These are phyloP conservation scores for Apamea crenata DNA, from an alignment of 2,888 invertebrate genomes.

Conservation along the genomic window DNA sequence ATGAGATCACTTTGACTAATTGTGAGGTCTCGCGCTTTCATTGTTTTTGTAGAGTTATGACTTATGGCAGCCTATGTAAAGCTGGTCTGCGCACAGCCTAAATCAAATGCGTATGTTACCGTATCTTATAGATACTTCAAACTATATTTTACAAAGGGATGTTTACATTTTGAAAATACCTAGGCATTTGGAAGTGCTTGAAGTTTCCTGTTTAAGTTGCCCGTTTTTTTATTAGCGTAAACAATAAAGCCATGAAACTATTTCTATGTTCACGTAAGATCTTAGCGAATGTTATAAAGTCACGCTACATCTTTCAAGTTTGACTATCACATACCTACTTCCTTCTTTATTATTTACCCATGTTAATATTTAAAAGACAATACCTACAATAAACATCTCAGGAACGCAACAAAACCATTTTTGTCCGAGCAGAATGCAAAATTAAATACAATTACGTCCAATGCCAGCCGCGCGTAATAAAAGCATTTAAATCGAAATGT, in stretches of 20 bases:
- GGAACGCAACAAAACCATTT: constrained; percentile 15
- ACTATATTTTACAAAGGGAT: not conserved
- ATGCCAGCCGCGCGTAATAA: constrained; percentile 41
- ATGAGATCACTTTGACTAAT: not conserved
- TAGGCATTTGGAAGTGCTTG: not conserved
- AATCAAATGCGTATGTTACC: not conserved
- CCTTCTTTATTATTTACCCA: not conserved
- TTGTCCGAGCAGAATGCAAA: constrained; percentile 16
- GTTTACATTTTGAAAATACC: not conserved
- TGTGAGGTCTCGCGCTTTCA: not conserved
- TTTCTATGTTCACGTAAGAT: not conserved
- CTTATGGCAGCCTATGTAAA: too few relatives aligned
- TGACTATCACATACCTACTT: not conserved
- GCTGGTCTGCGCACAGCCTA: too few relatives aligned
- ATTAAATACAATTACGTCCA: constrained; percentile 43
- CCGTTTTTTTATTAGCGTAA: not conserved
- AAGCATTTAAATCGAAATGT: constrained; percentile 61
- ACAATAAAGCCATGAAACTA: not conserved
- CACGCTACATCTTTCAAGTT: not conserved
- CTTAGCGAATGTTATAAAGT: not conserved
- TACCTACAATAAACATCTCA: constrained; percentile 10
- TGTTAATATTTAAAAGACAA: not conserved
- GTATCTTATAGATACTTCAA: too few relatives aligned
- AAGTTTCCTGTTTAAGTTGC: not conserved
- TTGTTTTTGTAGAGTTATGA: not conserved